Base-by-base conservation (phyloP, 2,888 invertebrate species). In the Piscicola geometra region DNA sequence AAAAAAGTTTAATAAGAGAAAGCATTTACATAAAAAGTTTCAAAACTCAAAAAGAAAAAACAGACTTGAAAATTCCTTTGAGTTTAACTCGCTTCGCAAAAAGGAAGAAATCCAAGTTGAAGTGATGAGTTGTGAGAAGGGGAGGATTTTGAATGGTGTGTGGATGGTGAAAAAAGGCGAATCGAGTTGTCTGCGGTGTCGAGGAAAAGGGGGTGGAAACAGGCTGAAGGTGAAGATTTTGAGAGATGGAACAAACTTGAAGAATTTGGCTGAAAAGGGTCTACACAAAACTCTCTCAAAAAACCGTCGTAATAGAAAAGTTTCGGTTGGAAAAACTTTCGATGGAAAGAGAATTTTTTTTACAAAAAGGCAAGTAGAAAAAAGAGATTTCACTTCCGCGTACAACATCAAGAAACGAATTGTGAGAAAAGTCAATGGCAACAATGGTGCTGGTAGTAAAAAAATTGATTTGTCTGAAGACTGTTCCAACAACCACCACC, bases 221-320 rank as follows among this genome's bases (percentile, higher is more conserved):
- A 33, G 30, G 18, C 71, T 71, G 28, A 71, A 50, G 30, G 32
- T 71, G 1, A 50, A 41, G 30, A 21, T 71, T 0, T 25, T 25
- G 18, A 71, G 71, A n/a, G 32, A 71, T 50, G 71, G 52, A 32
- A 25, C 52, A 12, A 33, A 71, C 32, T 32, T 71, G 52, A 41
- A 71, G 33, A 71, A 32, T 2, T 52, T 47, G 21, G 1, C 36
- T 28, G 36, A 35, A 3, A 41, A 70, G n/a, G n/a, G 35, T 9
- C 21, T n/a, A 2, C 67, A 70, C 25, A 28, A 70, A 25, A 41
- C 21, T 1, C 3, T 9, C 18, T 21, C 9, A 21, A 70, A 70
- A 25, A 12, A 35, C 25, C 18, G 36, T 15, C 12, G 41, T 41
- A 9, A 41, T 15, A 41, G 15, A 15, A 41, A 41, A 41, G 15